These are phyloP conservation scores for Oikopleura dioica DNA, from an alignment of 23 tunicate genomes.

Conservation along the genomic window DNA sequence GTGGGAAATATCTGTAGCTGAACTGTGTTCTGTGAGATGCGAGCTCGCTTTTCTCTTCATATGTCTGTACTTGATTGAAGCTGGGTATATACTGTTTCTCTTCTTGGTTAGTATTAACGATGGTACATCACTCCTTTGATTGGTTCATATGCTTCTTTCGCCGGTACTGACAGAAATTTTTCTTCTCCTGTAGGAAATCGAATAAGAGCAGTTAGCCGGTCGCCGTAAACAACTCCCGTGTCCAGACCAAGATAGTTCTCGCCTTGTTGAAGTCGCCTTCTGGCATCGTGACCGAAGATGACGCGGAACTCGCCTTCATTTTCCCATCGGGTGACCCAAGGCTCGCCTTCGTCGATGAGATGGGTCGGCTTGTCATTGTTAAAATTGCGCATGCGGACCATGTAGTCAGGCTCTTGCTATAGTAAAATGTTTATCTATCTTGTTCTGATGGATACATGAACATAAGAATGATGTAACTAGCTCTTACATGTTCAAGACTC, in stretches of 20 bases:
- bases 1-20: no score
- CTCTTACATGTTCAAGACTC: slow-evolving; percentile 17
- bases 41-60: no score
- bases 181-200: background rate
- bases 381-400: slow-evolving; percentile 52
- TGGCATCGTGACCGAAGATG: slow-evolving; percentile 79
- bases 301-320: slow-evolving; percentile 38
- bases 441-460: no score
- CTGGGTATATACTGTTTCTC: background rate
- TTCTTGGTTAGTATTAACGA: no score
- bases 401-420: slow-evolving; percentile 28
- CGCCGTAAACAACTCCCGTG: slow-evolving; percentile 80
- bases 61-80: no score
- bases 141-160: background rate
- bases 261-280: slow-evolving; percentile 23
- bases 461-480: no score
- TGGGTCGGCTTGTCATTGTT: slow-evolving; percentile 20
- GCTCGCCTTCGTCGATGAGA: slow-evolving; percentile 15
- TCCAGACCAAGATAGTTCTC: slow-evolving; percentile 42
- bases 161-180: background rate
- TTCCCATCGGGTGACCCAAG: slow-evolving; percentile 47
- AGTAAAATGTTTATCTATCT: no score
- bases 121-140: background rate
- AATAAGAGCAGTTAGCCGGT: slow-evolving; percentile 34
- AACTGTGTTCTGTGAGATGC: no score